Conservation (phyloP, 2,113 vertebrate species). For the Sinocyclocheilus anshuiensis region DNA sequence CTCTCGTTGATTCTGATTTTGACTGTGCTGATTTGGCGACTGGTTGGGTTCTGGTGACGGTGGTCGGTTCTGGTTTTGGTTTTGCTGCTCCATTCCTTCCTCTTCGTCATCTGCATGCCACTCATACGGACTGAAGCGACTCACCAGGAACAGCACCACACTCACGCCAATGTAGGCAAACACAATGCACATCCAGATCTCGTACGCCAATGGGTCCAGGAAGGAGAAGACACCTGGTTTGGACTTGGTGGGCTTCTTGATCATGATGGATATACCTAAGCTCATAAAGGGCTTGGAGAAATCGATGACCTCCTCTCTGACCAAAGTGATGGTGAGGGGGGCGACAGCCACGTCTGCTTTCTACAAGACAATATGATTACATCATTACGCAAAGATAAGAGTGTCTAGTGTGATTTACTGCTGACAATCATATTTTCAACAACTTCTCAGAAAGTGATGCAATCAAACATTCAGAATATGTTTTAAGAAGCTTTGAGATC, state of each 20-base stretch:
- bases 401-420: too few relatives aligned
- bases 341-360: constrained; percentile 95
- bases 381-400: neutral
- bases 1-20: constrained; percentile 63
- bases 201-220: constrained; percentile 96
- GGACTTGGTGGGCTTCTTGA: constrained; percentile 98
- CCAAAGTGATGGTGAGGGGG: constrained; percentile 95
- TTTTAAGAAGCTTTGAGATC: neutral
- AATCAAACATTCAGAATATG: constrained; percentile 13
- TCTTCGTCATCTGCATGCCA: constrained; percentile 91
- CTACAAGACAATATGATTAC: constrained; percentile 66
- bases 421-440: neutral
- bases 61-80: constrained; percentile 51
- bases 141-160: constrained; percentile 96
- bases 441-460: neutral
- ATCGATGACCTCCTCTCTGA: constrained; percentile 97
- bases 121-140: constrained; percentile 97
- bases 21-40: constrained; percentile 46
- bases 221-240: constrained; percentile 98
- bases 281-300: constrained; percentile 99
- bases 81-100: constrained; percentile 84
- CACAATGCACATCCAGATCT: constrained; percentile 99
- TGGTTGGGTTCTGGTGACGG: constrained; percentile 52
- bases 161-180: constrained; percentile 99
- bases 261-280: constrained; percentile 98